Conservation (phyloP, 2,888 invertebrate genomes). For the Pheosia tremula region DNA sequence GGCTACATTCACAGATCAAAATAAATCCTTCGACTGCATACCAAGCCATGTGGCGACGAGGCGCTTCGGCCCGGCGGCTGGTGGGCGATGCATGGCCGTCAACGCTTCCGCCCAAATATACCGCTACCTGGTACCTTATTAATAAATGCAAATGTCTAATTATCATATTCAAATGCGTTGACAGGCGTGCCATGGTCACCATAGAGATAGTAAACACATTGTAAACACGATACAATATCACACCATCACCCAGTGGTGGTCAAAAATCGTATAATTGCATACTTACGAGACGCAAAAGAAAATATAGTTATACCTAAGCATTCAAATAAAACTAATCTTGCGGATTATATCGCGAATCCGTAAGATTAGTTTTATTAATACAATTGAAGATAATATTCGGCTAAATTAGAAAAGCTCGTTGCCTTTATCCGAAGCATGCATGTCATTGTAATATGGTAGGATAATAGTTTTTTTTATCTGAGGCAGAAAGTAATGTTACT, state of each 20-base stretch:
- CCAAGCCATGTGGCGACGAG: not conserved
- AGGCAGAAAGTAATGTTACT: no score
- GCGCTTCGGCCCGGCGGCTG: not conserved
- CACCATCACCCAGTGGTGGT: not conserved
- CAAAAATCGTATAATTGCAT: no score
- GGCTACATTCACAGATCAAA: no score
- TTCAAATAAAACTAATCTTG: no score
- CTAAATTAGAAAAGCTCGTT: no score
- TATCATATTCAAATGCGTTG: slow-evolving; percentile 33
- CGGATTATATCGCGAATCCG: no score
- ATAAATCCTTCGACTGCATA: not conserved
- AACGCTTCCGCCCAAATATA: slow-evolving; percentile 33
- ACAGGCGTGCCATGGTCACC: slow-evolving; percentile 18
- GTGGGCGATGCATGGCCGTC: slow-evolving; percentile 3
- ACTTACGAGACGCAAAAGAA: no score
- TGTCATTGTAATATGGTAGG: no score
- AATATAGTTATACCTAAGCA: no score
- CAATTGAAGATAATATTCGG: no score
- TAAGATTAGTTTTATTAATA: no score
- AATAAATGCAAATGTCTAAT: slow-evolving; percentile 32
- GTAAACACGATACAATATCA: slow-evolving; percentile 11
- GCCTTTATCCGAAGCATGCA: not conserved
- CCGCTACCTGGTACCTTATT: slow-evolving; percentile 28
- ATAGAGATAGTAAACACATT: slow-evolving; percentile 10
- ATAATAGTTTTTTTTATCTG: no score